Base-by-base conservation (phyloP, 2,113 vertebrate species). In the Podarcis muralis region DNA sequence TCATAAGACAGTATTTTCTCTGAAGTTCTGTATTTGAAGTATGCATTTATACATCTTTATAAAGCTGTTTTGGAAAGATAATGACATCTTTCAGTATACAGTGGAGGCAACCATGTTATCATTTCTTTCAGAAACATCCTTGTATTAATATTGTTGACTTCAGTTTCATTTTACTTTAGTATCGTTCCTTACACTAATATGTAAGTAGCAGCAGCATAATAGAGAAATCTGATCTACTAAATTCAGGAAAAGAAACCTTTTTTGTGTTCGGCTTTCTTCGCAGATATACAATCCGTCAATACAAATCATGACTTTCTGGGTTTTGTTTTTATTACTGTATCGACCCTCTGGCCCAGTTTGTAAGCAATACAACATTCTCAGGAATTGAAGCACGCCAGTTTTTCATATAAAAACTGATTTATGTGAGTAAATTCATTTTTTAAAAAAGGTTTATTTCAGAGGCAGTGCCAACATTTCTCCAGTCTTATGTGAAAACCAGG, bases 241-340 rank as follows among this genome's bases (percentile, higher is more conserved):
- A 87, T 93, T 91, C 92, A 86, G 0, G 65, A 91, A 12, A 59
- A 89, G 35, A 65, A 72, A 68, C 32, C 22, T 87, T 89, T 53
- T 74, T 59, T 32, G 81, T 79, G 81, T 83, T 92, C 91, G 91
- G 92, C 74, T 92, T 93, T 92, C 85, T 62, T 40, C 84, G 89
- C 76, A 94, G 89, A 92, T 85, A n/a, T 76, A 89, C 74, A 92
- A 89, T 95, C 87, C 72, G 89, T 93, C 91, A 92, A 91, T 90
- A 95, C 40, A 91, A 92, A 92, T 90, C 53, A 68, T 87, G 90
- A 92, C 77, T 90, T 91, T 71, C 90, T 90, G 85, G 86, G 82
- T 69, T 94, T 88, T 87, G 59, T 91, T 91, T 91, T 95, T 93
- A 94, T 95, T 93, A 95, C 92, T 96, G 83, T 86, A 95, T 92